phyloP scores from a whole-genome alignment of 2,888 invertebrate genomes.

The Nowickia ferox region DNA sequence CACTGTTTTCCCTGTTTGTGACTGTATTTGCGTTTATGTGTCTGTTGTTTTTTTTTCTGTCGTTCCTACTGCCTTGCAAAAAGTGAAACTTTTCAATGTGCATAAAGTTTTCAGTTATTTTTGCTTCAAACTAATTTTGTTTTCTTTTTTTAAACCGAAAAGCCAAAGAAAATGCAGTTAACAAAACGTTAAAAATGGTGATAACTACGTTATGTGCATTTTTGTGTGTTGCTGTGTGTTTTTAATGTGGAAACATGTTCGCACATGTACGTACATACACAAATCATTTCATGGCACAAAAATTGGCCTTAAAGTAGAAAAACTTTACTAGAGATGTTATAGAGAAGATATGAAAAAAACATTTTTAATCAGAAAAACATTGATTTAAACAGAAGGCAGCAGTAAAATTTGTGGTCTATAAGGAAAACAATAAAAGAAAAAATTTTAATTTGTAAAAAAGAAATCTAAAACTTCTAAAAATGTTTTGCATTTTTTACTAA shows the following conservation, averaged over 20 bases:
- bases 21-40: neutral
- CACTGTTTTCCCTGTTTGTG: no score
- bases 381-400: neutral
- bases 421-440: neutral
- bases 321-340: neutral
- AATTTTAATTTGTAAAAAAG: neutral
- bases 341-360: neutral
- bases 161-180: conserved; percentile 40
- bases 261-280: conserved; percentile 2
- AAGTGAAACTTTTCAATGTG: conserved; percentile 53
- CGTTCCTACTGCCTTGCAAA: neutral
- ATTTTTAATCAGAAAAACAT: neutral
- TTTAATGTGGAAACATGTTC: neutral
- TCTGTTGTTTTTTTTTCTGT: neutral
- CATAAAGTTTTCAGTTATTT: conserved; percentile 39
- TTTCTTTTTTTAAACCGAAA: conserved; percentile 14
- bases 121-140: conserved; percentile 22
- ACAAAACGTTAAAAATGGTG: conserved; percentile 36
- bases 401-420: neutral
- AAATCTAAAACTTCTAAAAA: neutral
- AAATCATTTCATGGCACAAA: conserved; percentile 44
- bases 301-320: conserved; percentile 30
- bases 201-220: conserved; percentile 22
- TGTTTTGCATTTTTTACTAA: neutral
- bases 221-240: neutral